Evolutionary conservation across 2,113 vertebrate genomes (phyloP), one percentile per base, ranked within the genome.

Genomic region (Siniperca knerii): DNA sequence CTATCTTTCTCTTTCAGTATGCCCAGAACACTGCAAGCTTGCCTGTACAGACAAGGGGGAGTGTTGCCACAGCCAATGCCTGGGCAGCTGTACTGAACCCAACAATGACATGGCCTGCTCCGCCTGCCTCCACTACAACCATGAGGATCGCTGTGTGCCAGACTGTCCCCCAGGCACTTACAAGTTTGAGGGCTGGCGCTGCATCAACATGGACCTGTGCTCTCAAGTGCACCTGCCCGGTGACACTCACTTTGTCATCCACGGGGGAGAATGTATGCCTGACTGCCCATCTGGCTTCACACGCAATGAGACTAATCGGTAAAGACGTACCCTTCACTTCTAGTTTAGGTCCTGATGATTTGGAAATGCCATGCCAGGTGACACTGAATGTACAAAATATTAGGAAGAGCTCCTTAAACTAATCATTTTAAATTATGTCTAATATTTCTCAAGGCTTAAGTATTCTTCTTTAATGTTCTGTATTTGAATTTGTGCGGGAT

Each of bases 151-250:
- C 87, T 99, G 98, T 15, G 95, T 99, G 85, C 93, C 95, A 16
- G 94, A 94, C 92, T 99, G 98, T 79, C 98, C 98, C 0, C 92
- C 94, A 0, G 96, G 93, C 94, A 99, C 98, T 8, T 99, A 97
- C 95, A 96, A 96, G 89, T 99, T 99, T 0, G 97, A 99, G 91
- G 98, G 98, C 92, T 99, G 98, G 98, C 98, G 97, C 91, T 99
- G 98, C 0, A 98, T 99, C 87, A 97, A 97, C 60, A 96, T 96
- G 29, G 97, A 99, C 55, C 92, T 96, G 74, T 99, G 98, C 35
- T 95, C 97, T 82, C 95, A 95, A 46, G 96, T 97, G 83, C 97
- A 96, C 0, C 94, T 97, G 62, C 92, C 92, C 20, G 95, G 87
- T 0, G 97, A 98, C 7, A 88, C 90, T 0, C 97, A 97, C 88